Evolutionary conservation across 2,888 invertebrate species (phyloP).

Genomic region (Ephialtes manifestator): DNA sequence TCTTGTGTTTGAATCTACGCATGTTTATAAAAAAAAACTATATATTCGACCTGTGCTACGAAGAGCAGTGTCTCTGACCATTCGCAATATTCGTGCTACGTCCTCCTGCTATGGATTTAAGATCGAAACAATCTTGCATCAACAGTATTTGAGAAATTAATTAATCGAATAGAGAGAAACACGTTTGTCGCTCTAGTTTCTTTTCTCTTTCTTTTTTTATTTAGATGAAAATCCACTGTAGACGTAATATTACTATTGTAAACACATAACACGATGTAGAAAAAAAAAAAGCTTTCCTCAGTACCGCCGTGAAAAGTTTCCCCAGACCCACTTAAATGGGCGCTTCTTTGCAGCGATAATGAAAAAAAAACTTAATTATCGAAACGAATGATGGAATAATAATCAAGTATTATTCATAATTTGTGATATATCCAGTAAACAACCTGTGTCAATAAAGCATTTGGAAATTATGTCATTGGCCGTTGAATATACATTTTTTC

Average conservation of each 20-base stretch:
- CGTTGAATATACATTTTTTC: conserved; percentile 15
- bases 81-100: conserved; percentile 37
- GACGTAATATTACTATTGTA: conserved; percentile 63
- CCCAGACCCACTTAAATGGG: conserved; percentile 56
- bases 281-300: conserved; percentile 58
- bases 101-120: conserved; percentile 31
- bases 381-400: conserved; percentile 68
- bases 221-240: conserved; percentile 52
- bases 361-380: conserved; percentile 59
- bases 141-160: conserved; percentile 47
- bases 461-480: conserved; percentile 62
- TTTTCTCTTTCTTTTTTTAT: conserved; percentile 46
- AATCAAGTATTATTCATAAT: conserved; percentile 76
- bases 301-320: conserved; percentile 58
- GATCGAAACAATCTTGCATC: conserved; percentile 38
- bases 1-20: conserved; percentile 15
- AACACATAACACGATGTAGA: conserved; percentile 64
- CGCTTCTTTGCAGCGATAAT: conserved; percentile 62
- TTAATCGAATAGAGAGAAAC: conserved; percentile 38
- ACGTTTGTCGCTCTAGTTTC: conserved; percentile 37
- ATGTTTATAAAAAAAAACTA: conserved; percentile 22
- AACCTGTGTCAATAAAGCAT: conserved; percentile 74
- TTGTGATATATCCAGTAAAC: conserved; percentile 75
- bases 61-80: conserved; percentile 1
- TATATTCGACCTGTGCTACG: conserved; percentile 33